phyloP scores from a whole-genome alignment of 2,113 vertebrate species.

The Ovibos moschatus region DNA sequence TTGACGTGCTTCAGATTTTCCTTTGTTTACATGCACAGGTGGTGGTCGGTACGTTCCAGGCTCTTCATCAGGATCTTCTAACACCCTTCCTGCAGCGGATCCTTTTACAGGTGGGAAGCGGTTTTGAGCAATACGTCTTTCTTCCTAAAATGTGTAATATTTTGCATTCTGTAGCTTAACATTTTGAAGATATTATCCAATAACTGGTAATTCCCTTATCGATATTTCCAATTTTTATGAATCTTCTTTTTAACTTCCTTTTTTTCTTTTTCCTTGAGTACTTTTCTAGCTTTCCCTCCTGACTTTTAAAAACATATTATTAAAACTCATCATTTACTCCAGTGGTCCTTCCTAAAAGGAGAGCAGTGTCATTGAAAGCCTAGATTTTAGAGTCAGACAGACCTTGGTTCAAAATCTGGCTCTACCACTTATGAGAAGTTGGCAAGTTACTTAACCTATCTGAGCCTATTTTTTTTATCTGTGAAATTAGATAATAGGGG shows the following conservation, averaged over 20 bases:
- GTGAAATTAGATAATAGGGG: slow-evolving; percentile 60
- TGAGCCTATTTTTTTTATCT: slow-evolving; percentile 58
- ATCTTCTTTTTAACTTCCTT: not conserved
- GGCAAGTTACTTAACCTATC: slow-evolving; percentile 51
- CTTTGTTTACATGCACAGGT: slow-evolving; percentile 78
- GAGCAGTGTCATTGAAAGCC: not conserved
- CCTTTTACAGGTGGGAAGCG: slow-evolving; percentile 91
- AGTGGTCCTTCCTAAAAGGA: not conserved
- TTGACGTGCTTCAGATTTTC: not conserved
- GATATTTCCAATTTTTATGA: not conserved
- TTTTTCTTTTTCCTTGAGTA: slow-evolving; percentile 41
- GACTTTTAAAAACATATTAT: slow-evolving; percentile 36
- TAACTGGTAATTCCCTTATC: slow-evolving; percentile 6
- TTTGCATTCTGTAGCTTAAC: not conserved
- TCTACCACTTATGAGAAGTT: slow-evolving; percentile 40
- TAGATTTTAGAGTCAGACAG: slow-evolving; percentile 44
- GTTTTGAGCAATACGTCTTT: not conserved
- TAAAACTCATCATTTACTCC: slow-evolving; percentile 34
- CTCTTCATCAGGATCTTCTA: slow-evolving; percentile 76
- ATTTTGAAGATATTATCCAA: not conserved
- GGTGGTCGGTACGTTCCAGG: slow-evolving; percentile 95
- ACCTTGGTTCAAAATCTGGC: slow-evolving; percentile 32
- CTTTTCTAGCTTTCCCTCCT: slow-evolving; percentile 13
- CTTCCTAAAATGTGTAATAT: not conserved
- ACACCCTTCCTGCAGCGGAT: slow-evolving; percentile 83